phyloP scores from a whole-genome alignment of 1,140 invertebrate genomes.

The Drosophila nigrodunni region DNA sequence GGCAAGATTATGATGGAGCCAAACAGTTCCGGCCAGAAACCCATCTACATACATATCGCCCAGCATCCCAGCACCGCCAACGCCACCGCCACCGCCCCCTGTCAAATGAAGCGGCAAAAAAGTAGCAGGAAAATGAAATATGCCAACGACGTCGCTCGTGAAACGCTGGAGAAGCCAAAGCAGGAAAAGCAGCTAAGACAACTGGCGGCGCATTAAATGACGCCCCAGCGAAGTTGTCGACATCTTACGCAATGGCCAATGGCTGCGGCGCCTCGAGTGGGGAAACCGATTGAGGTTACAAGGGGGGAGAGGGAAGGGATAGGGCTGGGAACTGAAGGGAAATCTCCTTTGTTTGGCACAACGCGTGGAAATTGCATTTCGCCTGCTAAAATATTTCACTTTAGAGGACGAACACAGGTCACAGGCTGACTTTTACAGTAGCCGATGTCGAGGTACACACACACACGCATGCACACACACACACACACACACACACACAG shows the following conservation, averaged over 20 bases:
- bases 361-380: slow-evolving; percentile 75
- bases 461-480: slow-evolving; percentile 27
- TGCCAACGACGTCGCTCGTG: slow-evolving; percentile 69
- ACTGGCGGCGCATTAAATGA: slow-evolving; percentile 82
- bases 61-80: neutral
- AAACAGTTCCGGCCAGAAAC: slow-evolving; percentile 25
- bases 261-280: slow-evolving; percentile 2
- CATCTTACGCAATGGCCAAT: slow-evolving; percentile 76
- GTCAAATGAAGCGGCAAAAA: slow-evolving; percentile 84
- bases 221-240: slow-evolving; percentile 74
- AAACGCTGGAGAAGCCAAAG: neutral
- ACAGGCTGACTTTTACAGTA: slow-evolving; percentile 78
- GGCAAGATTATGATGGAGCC: slow-evolving; percentile 74
- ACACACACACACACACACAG: slow-evolving; percentile 38
- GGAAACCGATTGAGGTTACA: slow-evolving; percentile 2
- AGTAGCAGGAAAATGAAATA: slow-evolving; percentile 82
- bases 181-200: slow-evolving; percentile 62
- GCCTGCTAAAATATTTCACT: slow-evolving; percentile 83
- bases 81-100: slow-evolving; percentile 34
- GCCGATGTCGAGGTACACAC: slow-evolving; percentile 27
- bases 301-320: neutral
- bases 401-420: slow-evolving; percentile 84
- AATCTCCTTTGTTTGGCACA: slow-evolving; percentile 49
- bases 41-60: too few species aligned
- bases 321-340: neutral